phyloP scores from a whole-genome alignment of 2,888 invertebrate genomes.

The Leptinotarsa tumamoca region DNA sequence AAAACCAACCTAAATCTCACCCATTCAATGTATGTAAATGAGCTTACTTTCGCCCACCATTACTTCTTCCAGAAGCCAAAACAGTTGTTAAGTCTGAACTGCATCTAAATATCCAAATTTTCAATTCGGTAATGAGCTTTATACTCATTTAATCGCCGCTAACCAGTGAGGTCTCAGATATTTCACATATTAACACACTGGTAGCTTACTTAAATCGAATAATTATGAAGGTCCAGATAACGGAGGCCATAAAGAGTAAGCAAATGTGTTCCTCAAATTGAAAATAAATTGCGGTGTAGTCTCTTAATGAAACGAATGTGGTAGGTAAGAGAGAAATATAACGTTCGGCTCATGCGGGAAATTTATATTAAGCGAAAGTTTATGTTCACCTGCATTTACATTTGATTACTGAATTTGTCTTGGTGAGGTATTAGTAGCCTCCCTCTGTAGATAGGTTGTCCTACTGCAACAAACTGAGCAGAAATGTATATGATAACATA shows the following conservation, averaged over 20 bases:
- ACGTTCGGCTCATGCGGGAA: conserved; percentile 20
- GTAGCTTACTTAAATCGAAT: conserved; percentile 8
- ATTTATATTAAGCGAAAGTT: conserved; percentile 19
- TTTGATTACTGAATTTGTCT: background rate
- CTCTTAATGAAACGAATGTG: conserved; percentile 21
- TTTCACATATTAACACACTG: conserved; percentile 8
- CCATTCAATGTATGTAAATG: background rate
- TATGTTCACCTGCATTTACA: conserved; percentile 25
- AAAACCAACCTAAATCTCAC: too few relatives aligned
- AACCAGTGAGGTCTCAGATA: conserved; percentile 1
- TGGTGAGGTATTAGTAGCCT: background rate
- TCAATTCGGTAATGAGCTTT: conserved; percentile 17
- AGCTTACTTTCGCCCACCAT: background rate
- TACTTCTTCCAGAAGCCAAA: background rate
- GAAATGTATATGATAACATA: background rate
- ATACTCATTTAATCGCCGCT: conserved; percentile 1
- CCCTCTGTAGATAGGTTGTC: background rate
- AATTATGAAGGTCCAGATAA: conserved; percentile 13
- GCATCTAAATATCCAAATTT: conserved; percentile 19
- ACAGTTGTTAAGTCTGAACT: background rate
- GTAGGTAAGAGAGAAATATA: conserved; percentile 11
- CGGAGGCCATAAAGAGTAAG: conserved; percentile 19
- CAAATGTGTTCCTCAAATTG: conserved; percentile 22
- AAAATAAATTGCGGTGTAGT: conserved; percentile 24
- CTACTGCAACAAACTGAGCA: background rate